These are phyloP conservation scores for Anhinga rufa DNA, from an alignment of 2,113 vertebrate species.

Conservation along the genomic window DNA sequence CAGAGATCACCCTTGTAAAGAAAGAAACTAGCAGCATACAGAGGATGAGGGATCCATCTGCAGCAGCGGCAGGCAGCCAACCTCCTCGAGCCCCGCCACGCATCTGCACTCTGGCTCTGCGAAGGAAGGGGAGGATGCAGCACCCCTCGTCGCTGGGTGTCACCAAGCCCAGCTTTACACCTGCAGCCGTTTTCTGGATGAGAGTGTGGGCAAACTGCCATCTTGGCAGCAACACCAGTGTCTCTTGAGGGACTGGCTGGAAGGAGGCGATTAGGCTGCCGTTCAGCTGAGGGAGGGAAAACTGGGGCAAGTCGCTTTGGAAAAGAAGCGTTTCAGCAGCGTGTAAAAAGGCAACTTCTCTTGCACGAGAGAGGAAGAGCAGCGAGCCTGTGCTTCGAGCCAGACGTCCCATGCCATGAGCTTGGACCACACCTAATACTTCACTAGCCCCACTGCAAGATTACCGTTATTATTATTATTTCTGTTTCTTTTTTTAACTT, in stretches of 20 bases:
- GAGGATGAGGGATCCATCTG: conserved; percentile 11
- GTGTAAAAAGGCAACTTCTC: not conserved
- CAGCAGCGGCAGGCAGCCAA: not conserved
- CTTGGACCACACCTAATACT: not conserved
- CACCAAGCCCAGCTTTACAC: conserved; percentile 7
- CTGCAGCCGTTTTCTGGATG: not conserved
- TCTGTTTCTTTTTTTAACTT: conserved; percentile 59
- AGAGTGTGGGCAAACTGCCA: not conserved
- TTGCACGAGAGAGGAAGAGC: not conserved
- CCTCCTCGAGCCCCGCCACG: not conserved
- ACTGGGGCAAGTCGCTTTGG: not conserved
- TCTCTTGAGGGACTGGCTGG: conserved; percentile 15
- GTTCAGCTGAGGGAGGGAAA: not conserved
- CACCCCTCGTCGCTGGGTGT: not conserved
- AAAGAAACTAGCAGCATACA: not conserved
- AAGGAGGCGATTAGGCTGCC: conserved; percentile 28
- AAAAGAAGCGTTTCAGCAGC: not conserved
- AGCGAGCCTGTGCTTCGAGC: not conserved
- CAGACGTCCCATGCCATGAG: not conserved
- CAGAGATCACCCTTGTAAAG: not conserved
- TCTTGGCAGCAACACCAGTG: not conserved
- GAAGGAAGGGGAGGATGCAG: not conserved
- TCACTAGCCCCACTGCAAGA: not conserved
- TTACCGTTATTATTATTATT: fast-evolving
- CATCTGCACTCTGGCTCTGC: not conserved